Evolutionary conservation across 2,888 invertebrate genomes (phyloP).

Genomic region (Eupithecia inturbata): DNA sequence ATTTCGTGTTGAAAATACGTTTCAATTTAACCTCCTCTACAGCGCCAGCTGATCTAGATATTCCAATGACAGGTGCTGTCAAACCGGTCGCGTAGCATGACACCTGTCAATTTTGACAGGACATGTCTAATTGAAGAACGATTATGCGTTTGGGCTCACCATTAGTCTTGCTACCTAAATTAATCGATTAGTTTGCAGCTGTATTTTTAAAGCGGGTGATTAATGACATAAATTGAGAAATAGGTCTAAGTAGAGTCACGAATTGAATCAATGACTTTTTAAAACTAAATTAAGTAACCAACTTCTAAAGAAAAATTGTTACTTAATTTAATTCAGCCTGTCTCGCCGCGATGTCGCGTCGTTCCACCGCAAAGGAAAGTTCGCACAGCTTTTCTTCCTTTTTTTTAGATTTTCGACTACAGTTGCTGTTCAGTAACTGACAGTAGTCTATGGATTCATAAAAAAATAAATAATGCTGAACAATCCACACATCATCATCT

Average conservation of each 20-base stretch:
- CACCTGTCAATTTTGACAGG: constrained; percentile 64
- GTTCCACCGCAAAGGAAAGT: no score
- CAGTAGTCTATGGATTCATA: neutral
- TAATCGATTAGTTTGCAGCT: constrained; percentile 29
- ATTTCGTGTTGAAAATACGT: constrained; percentile 4
- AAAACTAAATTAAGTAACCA: constrained; percentile 1
- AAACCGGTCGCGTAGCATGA: constrained; percentile 57
- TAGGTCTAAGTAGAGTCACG: constrained; percentile 27
- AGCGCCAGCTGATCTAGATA: constrained; percentile 55
- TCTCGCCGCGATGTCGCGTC: no score
- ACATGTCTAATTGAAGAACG: constrained; percentile 50
- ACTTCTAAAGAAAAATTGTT: neutral
- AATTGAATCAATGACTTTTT: constrained; percentile 18
- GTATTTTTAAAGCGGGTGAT: constrained; percentile 27
- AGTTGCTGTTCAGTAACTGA: no score
- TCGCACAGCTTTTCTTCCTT: no score
- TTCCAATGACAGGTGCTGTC: constrained; percentile 55
- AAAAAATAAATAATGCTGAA: no score
- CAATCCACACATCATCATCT: no score
- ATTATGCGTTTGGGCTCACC: constrained; percentile 37
- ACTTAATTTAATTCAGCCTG: neutral
- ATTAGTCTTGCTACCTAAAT: constrained; percentile 35
- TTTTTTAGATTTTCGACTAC: neutral
- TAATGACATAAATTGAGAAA: constrained; percentile 31
- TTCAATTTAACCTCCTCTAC: neutral